Percentiles rank a stretch among this genome's conserved stretches.
These are phyloP conservation scores for Drosophila subsilvestris DNA, from an alignment of 2,888 invertebrate genomes.

Conservation along the genomic window DNA sequence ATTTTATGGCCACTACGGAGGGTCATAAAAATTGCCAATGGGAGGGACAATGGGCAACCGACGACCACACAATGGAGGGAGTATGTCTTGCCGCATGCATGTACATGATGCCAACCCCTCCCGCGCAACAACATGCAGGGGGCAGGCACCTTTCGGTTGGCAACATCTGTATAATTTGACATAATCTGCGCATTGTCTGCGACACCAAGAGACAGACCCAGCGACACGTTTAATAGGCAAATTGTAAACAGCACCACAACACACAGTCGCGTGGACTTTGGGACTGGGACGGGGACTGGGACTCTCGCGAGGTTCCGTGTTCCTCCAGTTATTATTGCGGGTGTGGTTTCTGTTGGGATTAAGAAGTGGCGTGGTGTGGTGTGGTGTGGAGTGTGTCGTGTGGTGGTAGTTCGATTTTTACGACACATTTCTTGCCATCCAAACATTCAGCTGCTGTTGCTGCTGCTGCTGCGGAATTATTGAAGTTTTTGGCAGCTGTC, in stretches of 20 bases:
- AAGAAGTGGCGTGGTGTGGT: slow-evolving; percentile 30
- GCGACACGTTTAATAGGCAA: slow-evolving; percentile 39
- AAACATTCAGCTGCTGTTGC: slow-evolving; percentile 41
- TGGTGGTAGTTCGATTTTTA: slow-evolving; percentile 39
- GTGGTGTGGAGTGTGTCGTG: slow-evolving; percentile 20
- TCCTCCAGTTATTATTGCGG: slow-evolving; percentile 32
- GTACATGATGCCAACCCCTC: neutral
- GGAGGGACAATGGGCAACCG: slow-evolving; percentile 37
- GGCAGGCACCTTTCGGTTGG: too few species aligned
- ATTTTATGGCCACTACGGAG: slow-evolving; percentile 42
- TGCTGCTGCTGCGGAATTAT: slow-evolving; percentile 14
- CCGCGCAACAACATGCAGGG: neutral
- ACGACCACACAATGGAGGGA: slow-evolving; percentile 17
- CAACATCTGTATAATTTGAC: slow-evolving; percentile 69
- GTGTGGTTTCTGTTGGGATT: slow-evolving; percentile 55
- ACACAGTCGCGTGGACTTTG: too few species aligned
- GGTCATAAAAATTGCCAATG: slow-evolving; percentile 66
- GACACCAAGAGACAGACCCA: slow-evolving; percentile 7
- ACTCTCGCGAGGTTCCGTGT: slow-evolving; percentile 32
- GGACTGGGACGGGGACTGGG: too few species aligned
- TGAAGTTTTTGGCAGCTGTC: slow-evolving; percentile 44
- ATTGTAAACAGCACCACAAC: slow-evolving; percentile 28
- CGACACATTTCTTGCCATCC: slow-evolving; percentile 15
- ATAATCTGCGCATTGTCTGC: slow-evolving; percentile 74
- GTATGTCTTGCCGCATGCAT: neutral